Conservation (phyloP, 2,888 invertebrate species). For the Apotomis turbidana region DNA sequence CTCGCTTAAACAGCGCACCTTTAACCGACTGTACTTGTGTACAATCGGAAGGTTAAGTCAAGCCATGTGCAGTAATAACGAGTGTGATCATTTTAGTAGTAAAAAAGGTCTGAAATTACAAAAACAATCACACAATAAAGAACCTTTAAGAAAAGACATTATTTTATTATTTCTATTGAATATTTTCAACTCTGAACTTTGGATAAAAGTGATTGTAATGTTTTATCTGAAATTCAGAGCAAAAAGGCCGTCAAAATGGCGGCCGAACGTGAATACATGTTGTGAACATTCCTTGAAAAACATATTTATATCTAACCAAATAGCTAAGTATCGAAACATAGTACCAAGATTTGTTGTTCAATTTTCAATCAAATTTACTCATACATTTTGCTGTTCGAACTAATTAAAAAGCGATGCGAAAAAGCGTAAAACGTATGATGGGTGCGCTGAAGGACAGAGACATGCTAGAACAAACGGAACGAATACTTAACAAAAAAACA, state of each 20-base stretch:
- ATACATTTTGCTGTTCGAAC: conserved; percentile 71
- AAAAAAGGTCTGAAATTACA: conserved; percentile 67
- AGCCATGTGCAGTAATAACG: conserved; percentile 56
- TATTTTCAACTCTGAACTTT: conserved; percentile 46
- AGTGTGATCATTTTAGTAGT: conserved; percentile 62
- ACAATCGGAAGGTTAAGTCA: conserved; percentile 44
- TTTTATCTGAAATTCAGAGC: conserved; percentile 56
- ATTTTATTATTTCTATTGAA: conserved; percentile 51
- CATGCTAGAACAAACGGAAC: conserved; percentile 57
- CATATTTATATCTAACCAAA: conserved; percentile 61
- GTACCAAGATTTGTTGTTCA: conserved; percentile 57
- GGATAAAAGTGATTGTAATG: conserved; percentile 15
- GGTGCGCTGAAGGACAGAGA: conserved; percentile 79
- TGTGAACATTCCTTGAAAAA: conserved; percentile 76
- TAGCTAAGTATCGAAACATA: conserved; percentile 53
- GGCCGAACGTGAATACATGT: conserved; percentile 65
- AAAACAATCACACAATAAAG: conserved; percentile 77
- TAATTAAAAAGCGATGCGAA: conserved; percentile 62
- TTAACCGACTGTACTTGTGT: conserved; percentile 21
- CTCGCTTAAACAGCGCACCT: conserved; percentile 10
- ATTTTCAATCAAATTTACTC: conserved; percentile 52
- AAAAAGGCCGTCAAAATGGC: conserved; percentile 55
- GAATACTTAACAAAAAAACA: conserved; percentile 45
- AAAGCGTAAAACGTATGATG: conserved; percentile 71
- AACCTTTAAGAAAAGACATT: conserved; percentile 74